Base-by-base conservation (phyloP, 2,113 vertebrate species). In the Nothoprocta pentlandii region DNA sequence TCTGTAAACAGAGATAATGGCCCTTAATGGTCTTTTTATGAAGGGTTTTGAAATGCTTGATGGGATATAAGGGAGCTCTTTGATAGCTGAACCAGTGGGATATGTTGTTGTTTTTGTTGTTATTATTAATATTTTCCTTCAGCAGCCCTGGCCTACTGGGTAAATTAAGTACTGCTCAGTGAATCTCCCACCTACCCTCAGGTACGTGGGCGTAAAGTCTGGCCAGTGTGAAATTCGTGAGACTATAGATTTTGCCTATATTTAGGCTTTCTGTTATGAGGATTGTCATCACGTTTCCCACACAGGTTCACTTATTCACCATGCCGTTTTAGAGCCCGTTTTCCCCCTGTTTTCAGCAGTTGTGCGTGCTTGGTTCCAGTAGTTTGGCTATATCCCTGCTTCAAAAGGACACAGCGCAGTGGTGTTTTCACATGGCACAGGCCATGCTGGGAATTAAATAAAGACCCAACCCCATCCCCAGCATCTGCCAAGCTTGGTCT, bases 1-100 rank as follows among this genome's bases (percentile, higher is more conserved):
- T 88, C 80, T 46, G 17, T 46, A 94, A 92, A 84, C 32, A 59
- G 28, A 4, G 28, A 17, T 81, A 90, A 95, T 67, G 90, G 54
- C 51, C 74, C 74, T 81, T 94, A 51, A 83, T 68, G 71, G 62
- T n/a, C 23, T 39, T 85, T 96, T 92, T 88, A 88, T 34, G 80
- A 59, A 70, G 21, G 20, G 2, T 17, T 73, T 62, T 26, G 54
- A 21, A 53, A 69, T 41, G 22, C 56, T 39, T 1, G 64, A 75
- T 67, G 32, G 41, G 90, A 12, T 46, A 4, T 62, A 3, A 19
- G 82, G 82, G 95, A 93, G 56, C 49, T 30, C 20, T 41, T 56
- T 71, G 63, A 16, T 7, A 75, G 21, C 49, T 47, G 49, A 62
- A 41, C 23, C 85, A 1, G 16, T 9, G 68, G 34, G 71, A 34